Evolutionary conservation across 2,113 vertebrate species (phyloP).

Genomic region (Sinosuthora webbiana): DNA sequence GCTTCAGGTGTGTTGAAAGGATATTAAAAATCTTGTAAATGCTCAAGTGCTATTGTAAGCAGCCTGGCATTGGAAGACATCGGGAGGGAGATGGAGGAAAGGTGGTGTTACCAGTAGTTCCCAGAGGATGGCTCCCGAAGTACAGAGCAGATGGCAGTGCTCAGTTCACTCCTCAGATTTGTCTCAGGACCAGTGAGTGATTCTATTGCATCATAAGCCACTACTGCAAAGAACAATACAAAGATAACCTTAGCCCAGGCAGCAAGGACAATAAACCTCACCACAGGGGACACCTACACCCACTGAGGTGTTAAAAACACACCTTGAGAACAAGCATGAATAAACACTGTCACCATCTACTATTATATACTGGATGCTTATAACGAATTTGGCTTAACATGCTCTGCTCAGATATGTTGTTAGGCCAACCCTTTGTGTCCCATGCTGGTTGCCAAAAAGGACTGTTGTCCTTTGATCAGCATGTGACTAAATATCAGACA

Average conservation of each 20-base stretch:
- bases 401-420: background rate
- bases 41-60: background rate
- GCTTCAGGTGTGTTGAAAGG: background rate
- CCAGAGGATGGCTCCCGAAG: background rate
- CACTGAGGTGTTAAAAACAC: background rate
- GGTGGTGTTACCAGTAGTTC: background rate
- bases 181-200: accelerated
- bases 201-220: background rate
- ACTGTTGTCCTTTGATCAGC: background rate
- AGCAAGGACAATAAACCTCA: background rate
- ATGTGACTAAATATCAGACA: background rate
- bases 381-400: background rate
- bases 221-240: background rate
- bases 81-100: background rate
- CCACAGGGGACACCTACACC: background rate
- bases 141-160: background rate
- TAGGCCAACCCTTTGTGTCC: background rate
- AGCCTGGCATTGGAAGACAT: too few relatives aligned
- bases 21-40: background rate
- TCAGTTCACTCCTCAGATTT: background rate
- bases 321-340: background rate
- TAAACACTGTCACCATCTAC: background rate
- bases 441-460: background rate
- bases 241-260: background rate
- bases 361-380: background rate